Conservation (phyloP, 2,888 invertebrate species). For the Ormyrus thymus region DNA sequence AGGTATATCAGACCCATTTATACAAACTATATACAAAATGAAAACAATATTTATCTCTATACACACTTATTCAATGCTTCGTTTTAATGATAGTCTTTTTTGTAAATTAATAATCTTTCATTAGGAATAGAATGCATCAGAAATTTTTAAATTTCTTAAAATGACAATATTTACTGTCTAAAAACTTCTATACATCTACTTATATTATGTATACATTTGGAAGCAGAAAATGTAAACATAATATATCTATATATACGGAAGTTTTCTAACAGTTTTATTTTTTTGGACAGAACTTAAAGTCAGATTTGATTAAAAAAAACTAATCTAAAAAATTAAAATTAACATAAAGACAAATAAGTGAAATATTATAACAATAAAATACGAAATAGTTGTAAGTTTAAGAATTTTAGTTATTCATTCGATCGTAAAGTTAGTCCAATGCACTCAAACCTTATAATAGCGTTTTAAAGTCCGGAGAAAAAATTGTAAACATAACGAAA, state of each 20-base stretch:
- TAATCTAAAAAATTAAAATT: too few species aligned
- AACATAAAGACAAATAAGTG: too few species aligned
- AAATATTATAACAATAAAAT: too few species aligned
- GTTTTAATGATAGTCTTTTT: constrained; percentile 31
- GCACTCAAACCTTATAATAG: background rate
- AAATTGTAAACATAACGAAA: background rate
- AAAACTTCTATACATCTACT: too few species aligned
- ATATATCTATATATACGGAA: too few species aligned
- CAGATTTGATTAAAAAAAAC: too few species aligned
- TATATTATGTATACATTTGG: too few species aligned
- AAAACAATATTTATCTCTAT: constrained; percentile 58
- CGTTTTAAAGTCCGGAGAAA: background rate
- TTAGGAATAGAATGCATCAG: constrained; percentile 38
- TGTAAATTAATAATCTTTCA: constrained; percentile 11
- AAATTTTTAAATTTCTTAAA: background rate
- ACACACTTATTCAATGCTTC: constrained; percentile 43
- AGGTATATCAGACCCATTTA: constrained; percentile 52
- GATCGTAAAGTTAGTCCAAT: background rate
- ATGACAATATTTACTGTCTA: too few species aligned
- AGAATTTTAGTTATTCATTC: background rate
- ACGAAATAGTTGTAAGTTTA: too few species aligned
- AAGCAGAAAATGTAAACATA: too few species aligned
- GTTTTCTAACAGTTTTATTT: too few species aligned
- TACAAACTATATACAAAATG: constrained; percentile 62
- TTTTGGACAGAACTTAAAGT: too few species aligned